Evolutionary conservation across 2,113 vertebrate species (phyloP).

Genomic region (Pipra filicauda): DNA sequence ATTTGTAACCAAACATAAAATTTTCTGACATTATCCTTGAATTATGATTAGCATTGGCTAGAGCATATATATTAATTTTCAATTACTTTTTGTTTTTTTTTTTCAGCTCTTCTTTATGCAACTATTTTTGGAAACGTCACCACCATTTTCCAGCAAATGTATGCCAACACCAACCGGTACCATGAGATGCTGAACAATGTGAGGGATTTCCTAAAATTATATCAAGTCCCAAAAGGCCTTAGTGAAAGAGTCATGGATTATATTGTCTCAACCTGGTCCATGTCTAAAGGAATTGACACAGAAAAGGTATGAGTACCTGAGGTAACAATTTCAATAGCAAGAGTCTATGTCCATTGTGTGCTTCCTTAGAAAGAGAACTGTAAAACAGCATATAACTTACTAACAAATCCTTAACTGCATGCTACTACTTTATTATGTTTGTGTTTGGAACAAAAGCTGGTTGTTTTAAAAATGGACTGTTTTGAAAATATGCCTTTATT

Average conservation of each 20-base stretch:
- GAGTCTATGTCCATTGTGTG: not conserved
- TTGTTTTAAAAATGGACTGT: not conserved
- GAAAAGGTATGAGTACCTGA: constrained; percentile 84
- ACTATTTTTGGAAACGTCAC: constrained; percentile 99
- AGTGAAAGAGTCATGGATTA: constrained; percentile 99
- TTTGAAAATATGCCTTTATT: not conserved
- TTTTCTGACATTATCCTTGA: not conserved
- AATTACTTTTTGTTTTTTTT: constrained; percentile 51
- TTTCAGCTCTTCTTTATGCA: constrained; percentile 92
- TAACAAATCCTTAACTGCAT: constrained; percentile 14
- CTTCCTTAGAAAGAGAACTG: not conserved
- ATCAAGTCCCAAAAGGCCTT: constrained; percentile 97
- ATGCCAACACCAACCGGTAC: constrained; percentile 97
- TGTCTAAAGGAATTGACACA: constrained; percentile 98
- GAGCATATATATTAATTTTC: not conserved
- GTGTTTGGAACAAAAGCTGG: not conserved
- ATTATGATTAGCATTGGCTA: not conserved
- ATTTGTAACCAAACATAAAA: not conserved
- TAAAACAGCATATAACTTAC: not conserved
- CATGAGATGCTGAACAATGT: constrained; percentile 98
- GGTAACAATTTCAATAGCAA: not conserved
- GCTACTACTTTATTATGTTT: not conserved
- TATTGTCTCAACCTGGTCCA: constrained; percentile 97
- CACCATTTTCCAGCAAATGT: constrained; percentile 99
- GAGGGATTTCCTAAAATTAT: constrained; percentile 95